Evolutionary conservation across 1,140 invertebrate species (phyloP), one percentile per base, ranked within the genome.

Genomic region (Aphelenchoides fujianensis): DNA sequence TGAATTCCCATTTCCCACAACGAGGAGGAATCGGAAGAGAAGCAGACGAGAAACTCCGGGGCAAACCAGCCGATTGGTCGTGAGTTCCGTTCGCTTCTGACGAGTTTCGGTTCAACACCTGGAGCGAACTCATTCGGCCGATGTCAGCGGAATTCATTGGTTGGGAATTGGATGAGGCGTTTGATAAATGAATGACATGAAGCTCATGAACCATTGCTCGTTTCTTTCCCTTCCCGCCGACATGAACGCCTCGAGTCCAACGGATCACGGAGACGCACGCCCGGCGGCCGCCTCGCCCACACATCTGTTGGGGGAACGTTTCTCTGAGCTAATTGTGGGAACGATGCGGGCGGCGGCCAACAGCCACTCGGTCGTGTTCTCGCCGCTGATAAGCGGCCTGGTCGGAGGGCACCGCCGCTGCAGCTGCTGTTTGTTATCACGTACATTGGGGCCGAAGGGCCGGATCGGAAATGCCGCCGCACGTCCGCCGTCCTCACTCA

Each of bases 361-460:
- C 23, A n/a, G n/a, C n/a, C n/a, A n/a, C 23, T 48, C 41, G 41
- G 12, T 48, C 41, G 23, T 48, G 41, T 48, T 48, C 41, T 48
- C 12, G 12, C 41, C 41, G 41, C 41, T 48, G 41, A 48, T 48
- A 48, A 48, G 41, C n/a, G n/a, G n/a, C 41, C 23, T 48, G 41
- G 12, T 48, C 41, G 41, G n/a, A n/a, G n/a, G n/a, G n/a, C n/a
- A n/a, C n/a, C n/a, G n/a, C n/a, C n/a, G n/a, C n/a, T 48, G 41
- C 41, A 48, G 41, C 41, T 48, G 41, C 41, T 48, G 41, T 48
- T n/a, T 48, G 41, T 48, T 48, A 48, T 48, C 41, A 48, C 41
- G 41, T 48, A 12, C 23, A 48, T 16, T 48, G 12, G 41, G 23
- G n/a, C n/a, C n/a, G n/a, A n/a, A n/a, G n/a, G n/a, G n/a, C n/a